phyloP scores from a whole-genome alignment of 2,888 invertebrate genomes.

The Polyommatus iphigenia region DNA sequence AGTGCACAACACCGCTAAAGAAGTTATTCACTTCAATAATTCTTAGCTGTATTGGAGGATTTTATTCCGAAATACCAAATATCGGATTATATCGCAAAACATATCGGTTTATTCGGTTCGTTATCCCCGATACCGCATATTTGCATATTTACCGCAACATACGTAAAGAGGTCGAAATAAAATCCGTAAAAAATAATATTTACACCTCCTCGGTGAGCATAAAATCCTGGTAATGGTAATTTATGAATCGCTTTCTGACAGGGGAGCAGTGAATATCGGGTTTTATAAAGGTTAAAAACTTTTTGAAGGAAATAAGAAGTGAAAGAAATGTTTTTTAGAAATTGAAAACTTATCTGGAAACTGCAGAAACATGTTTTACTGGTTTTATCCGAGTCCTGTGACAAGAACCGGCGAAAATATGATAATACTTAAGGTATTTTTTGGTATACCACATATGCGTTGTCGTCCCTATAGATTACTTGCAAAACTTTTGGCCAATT shows the following conservation, averaged over 20 bases:
- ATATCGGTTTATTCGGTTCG: constrained; percentile 17
- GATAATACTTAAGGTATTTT: too few species aligned
- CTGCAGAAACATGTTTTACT: too few species aligned
- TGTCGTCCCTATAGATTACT: too few species aligned
- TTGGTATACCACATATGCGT: too few species aligned
- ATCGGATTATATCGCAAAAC: neutral
- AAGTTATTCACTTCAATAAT: neutral
- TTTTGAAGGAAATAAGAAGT: too few species aligned
- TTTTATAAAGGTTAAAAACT: neutral
- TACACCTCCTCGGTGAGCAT: neutral
- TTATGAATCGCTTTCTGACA: neutral
- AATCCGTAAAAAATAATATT: constrained; percentile 9
- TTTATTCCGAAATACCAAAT: neutral
- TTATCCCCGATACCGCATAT: neutral
- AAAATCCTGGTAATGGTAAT: neutral
- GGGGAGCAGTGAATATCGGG: neutral
- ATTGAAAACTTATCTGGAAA: too few species aligned
- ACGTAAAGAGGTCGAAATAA: neutral
- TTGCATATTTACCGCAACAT: constrained; percentile 2
- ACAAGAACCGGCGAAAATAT: too few species aligned
- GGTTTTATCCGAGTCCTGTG: too few species aligned
- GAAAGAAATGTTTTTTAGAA: too few species aligned
- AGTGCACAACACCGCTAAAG: neutral
- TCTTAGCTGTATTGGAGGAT: neutral
- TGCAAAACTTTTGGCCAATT: too few species aligned